Evolutionary conservation across 2,113 vertebrate genomes (phyloP).

Genomic region (Tricholaema leucomelas): DNA sequence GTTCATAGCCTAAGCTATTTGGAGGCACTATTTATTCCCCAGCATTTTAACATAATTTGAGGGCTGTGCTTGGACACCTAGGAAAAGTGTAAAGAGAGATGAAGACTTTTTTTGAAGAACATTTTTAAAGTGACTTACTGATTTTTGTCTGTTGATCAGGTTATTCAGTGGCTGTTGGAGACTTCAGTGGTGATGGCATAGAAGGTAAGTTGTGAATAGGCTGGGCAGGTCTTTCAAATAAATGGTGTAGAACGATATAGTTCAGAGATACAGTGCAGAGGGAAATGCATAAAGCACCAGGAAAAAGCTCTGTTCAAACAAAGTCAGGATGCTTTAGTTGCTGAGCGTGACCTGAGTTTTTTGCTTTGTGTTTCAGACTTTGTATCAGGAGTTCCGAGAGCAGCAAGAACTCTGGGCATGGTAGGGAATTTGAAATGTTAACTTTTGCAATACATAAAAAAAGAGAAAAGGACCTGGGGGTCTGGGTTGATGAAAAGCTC

Average conservation of each 20-base stretch:
- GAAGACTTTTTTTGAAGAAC: background rate
- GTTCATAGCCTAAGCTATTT: background rate
- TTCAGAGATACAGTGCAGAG: background rate
- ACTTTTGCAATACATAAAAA: background rate
- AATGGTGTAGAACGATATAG: background rate
- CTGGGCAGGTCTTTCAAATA: background rate
- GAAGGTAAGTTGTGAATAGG: constrained; percentile 81
- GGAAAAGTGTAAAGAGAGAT: background rate
- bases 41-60: background rate
- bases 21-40: background rate
- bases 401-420: constrained; percentile 92
- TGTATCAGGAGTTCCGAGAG: constrained; percentile 93
- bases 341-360: background rate
- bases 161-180: constrained; percentile 92
- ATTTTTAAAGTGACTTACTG: background rate
- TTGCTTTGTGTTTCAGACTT: constrained; percentile 82
- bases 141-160: constrained; percentile 72
- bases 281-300: background rate
- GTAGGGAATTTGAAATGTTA: constrained; percentile 73
- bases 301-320: background rate
- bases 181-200: constrained; percentile 87
- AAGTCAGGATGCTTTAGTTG: background rate
- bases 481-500: too few species aligned
- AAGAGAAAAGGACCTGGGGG: too few species aligned
- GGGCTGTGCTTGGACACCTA: background rate